Evolutionary conservation across 2,113 vertebrate species (phyloP), one percentile per base, ranked within the genome.

Genomic region (Gobiocypris rarus): DNA sequence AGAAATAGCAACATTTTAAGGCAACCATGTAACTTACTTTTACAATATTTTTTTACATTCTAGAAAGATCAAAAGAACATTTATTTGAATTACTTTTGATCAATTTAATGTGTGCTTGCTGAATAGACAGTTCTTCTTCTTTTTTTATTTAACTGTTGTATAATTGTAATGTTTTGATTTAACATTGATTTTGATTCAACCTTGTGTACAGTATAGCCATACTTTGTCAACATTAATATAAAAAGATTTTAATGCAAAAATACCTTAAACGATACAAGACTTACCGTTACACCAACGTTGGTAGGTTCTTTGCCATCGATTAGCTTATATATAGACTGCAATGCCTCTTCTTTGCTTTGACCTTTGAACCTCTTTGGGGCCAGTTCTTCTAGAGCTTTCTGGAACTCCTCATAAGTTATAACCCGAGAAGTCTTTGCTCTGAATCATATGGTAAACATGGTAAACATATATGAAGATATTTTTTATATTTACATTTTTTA

Each of bases 391-490:
- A 99, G 91, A 0, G 97, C 97, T 83, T 91, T 95, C 86, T 94
- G 95, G 88, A 99, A 99, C 91, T 99, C 97, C 91, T 97, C 95
- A 0, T 94, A 98, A 84, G 93, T 97, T 89, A 99, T 97, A 88
- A 97, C 95, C 0, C 97, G 93, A 28, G 97, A 95, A 0, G 97
- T 93, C 91, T 98, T 99, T 50, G 92, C 96, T 87, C 97, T 99
- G 89, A 59, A 63, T 6, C 28, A 69, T 54, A 52, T 1, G 13
- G 9, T 28, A 63, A n/a, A 79, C 14, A 22, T 43, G 34, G 34
- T 38, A 38, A 38, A 38, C 3, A 34, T 67, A 15, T 67, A 9
- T 65, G 14, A 34, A 34, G 8, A 67, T 67, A 19, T 38, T 67
- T 19, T 38, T 69, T 22, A 67, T 34, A 67, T 67, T 67, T 67